A percentile compares a stretch with the other conserved stretches of the same genome.
These are phyloP conservation scores for Porites lobata DNA, from an alignment of 92 coral and sea anemone genomes.

Conservation along the genomic window DNA sequence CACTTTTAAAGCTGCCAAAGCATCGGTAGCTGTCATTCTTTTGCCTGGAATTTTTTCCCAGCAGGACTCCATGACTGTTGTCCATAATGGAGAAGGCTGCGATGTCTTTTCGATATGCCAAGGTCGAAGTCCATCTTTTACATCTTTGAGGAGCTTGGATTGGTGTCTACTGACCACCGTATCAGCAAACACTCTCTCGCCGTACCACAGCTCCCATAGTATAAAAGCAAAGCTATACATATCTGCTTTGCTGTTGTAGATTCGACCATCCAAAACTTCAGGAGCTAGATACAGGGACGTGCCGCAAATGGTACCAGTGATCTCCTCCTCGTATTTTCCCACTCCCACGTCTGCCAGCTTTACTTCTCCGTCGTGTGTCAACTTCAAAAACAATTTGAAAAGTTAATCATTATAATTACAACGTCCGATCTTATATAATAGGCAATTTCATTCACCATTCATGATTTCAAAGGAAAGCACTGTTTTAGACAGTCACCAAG, in stretches of 20 bases:
- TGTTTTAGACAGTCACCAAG: too few relatives aligned
- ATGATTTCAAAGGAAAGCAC: too few relatives aligned
- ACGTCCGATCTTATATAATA: too few relatives aligned
- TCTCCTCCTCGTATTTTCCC: conserved; percentile 19
- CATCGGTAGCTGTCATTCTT: too few relatives aligned
- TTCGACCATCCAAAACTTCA: conserved; percentile 22
- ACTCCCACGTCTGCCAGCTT: conserved; percentile 49
- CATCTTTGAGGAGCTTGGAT: not conserved
- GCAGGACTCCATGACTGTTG: too few relatives aligned
- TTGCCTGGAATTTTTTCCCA: too few relatives aligned
- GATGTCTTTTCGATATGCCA: not conserved
- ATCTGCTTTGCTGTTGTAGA: conserved; percentile 36
- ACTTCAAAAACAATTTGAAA: not conserved
- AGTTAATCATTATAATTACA: too few relatives aligned
- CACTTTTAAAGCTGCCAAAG: too few relatives aligned
- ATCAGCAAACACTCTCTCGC: conserved; percentile 18
- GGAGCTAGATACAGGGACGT: conserved; percentile 35
- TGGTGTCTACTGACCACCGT: not conserved
- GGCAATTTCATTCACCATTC: too few relatives aligned
- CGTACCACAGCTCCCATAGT: conserved; percentile 53
- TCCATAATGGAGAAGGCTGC: too few relatives aligned
- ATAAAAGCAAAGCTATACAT: conserved; percentile 43
- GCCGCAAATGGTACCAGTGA: conserved; percentile 29
- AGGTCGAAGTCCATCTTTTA: conserved; percentile 22
- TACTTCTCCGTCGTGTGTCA: conserved; percentile 3